phyloP scores from a whole-genome alignment of 30 jellyfish, hydroid and myxozoan species.

The Turritopsis rubra region DNA sequence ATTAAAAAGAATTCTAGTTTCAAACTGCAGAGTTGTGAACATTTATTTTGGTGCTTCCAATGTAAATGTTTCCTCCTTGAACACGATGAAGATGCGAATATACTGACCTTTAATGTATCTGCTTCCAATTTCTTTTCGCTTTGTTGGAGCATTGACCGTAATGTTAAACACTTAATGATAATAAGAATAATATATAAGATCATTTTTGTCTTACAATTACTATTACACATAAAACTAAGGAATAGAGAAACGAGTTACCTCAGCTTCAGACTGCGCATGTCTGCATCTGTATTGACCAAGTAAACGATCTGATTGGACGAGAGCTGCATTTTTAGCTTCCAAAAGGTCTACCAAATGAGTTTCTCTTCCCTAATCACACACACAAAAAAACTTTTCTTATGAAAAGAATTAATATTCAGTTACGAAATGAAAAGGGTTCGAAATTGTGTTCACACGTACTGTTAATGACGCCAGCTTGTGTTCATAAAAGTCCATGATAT shows the following conservation, averaged over 20 bases:
- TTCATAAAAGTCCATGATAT: conserved; percentile 74
- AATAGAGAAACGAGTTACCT: conserved; percentile 28
- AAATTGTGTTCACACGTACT: conserved; percentile 45
- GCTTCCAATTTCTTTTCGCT: conserved; percentile 46
- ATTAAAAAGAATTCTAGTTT: background rate
- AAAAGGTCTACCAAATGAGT: conserved; percentile 56
- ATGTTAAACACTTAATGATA: conserved; percentile 44
- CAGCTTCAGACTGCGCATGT: conserved; percentile 91
- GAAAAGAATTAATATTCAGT: background rate
- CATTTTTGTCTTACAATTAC: too few relatives aligned
- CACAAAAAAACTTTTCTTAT: background rate
- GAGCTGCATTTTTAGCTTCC: conserved; percentile 67
- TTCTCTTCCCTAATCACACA: conserved; percentile 45
- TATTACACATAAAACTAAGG: too few relatives aligned
- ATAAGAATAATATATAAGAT: background rate
- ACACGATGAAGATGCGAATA: too few relatives aligned
- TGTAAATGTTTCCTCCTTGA: background rate
- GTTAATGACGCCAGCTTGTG: conserved; percentile 54
- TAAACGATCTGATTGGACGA: conserved; percentile 74
- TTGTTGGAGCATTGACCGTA: conserved; percentile 54
- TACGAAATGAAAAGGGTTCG: too few relatives aligned
- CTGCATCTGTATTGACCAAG: conserved; percentile 76
- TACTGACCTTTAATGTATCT: conserved; percentile 37
- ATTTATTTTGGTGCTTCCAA: background rate
- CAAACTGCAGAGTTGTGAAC: background rate